These are phyloP conservation scores for Scolopax rusticola DNA, from an alignment of 2,797 vertebrate genomes.

Conservation along the genomic window DNA sequence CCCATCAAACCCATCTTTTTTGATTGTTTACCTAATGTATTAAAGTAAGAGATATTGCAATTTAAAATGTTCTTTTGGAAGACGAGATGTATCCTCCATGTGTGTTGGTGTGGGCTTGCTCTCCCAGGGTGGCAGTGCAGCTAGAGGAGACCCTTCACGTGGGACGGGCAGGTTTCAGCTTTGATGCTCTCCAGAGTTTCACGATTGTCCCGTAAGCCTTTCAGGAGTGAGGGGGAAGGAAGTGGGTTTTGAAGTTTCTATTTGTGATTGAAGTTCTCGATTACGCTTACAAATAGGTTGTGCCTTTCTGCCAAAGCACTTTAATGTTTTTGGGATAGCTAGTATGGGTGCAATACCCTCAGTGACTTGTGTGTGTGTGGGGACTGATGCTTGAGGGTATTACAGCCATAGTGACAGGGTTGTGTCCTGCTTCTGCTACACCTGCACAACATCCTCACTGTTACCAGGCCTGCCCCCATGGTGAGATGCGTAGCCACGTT, in stretches of 20 bases:
- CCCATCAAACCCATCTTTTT: not conserved
- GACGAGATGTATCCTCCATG: rapidly evolving
- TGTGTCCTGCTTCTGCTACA: not conserved
- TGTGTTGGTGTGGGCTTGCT: not conserved
- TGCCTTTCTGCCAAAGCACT: not conserved
- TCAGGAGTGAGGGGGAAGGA: not conserved
- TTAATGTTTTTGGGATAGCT: not conserved
- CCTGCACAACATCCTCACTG: not conserved
- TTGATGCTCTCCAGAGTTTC: not conserved
- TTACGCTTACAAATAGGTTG: not conserved
- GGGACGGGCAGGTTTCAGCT: not conserved
- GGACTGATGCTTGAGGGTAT: not conserved
- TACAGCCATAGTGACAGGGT: not conserved
- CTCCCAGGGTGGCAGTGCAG: not conserved
- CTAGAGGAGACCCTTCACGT: not conserved
- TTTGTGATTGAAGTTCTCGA: not conserved
- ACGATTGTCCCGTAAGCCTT: not conserved
- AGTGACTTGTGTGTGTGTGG: not conserved
- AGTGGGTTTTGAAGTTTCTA: not conserved
- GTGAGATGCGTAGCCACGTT: not conserved
- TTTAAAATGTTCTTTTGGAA: not conserved
- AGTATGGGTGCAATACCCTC: too few species aligned
- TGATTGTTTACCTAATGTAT: not conserved
- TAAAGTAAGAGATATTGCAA: not conserved
- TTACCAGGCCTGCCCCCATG: not conserved